phyloP scores from a whole-genome alignment of 2,113 vertebrate species.

The Cranoglanis bouderius region DNA sequence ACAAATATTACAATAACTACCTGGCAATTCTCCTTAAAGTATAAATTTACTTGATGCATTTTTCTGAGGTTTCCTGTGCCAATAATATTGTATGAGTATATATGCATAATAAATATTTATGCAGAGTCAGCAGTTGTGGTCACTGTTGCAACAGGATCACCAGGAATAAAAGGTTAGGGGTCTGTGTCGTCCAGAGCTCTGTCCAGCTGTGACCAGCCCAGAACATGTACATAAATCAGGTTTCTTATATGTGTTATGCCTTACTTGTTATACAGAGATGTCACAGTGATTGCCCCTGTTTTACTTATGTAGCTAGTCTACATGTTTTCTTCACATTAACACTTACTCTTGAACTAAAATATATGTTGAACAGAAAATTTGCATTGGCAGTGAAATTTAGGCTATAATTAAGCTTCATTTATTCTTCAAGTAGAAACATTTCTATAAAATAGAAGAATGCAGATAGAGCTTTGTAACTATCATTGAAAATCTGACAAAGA shows the following conservation, averaged over 20 bases:
- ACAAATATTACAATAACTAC: not conserved
- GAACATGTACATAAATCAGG: conserved; percentile 22
- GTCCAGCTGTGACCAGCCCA: conserved; percentile 44
- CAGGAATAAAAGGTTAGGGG: conserved; percentile 33
- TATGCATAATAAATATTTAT: not conserved
- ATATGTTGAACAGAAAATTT: not conserved
- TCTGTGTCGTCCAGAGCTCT: conserved; percentile 23
- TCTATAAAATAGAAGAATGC: conserved; percentile 32
- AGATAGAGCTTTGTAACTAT: conserved; percentile 4
- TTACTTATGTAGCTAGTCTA: not conserved
- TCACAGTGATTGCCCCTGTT: not conserved
- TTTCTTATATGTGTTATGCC: not conserved
- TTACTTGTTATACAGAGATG: conserved; percentile 3
- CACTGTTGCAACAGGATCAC: conserved; percentile 32
- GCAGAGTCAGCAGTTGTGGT: conserved; percentile 35
- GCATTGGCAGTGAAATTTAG: conserved; percentile 13
- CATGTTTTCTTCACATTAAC: not conserved
- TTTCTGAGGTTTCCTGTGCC: not conserved
- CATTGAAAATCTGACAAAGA: conserved; percentile 26
- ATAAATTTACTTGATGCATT: not conserved
- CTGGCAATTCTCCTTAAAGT: too few species aligned
- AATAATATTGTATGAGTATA: not conserved
- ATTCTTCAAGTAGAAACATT: not conserved
- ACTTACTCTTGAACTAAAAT: not conserved
- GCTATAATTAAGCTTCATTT: not conserved